Base-by-base conservation (phyloP, 2,797 vertebrate species). In the Channa striata region DNA sequence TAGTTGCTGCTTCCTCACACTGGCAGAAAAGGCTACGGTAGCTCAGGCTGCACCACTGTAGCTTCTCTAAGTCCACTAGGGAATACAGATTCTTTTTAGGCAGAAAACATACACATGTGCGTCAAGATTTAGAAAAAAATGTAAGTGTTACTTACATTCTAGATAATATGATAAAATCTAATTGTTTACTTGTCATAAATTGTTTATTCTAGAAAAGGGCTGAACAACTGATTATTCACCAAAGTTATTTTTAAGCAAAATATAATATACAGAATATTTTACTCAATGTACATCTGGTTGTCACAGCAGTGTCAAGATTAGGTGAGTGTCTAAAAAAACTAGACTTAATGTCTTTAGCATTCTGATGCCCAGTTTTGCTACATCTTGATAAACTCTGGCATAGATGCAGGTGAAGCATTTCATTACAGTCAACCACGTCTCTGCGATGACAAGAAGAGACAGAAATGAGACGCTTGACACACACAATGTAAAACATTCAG, bases 401-500 rank as follows among this genome's bases (percentile, higher is more conserved):
- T 23, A 60, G 60, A 50, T 64, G 52, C 13, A 49, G 39, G 3
- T 58, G 25, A 58, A 64, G 71, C 25, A 64, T 58, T 54, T 37
- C 14, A 69, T 73, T 72, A 52, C 5, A 74, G 20, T 74, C 20
- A 23, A 42, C 50, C 16, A 39, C 48, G 46, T 66, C 13, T 48
- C 56, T 14, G n/a, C 69, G 63, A 72, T 59, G 72, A 68, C 58
- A 57, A 42, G 21, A 56, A 54, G 33, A 69, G 33, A 69, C 19
- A 66, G 68, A 64, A 60, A 50, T 69, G 40, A 74, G 65, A 74
- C 54, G 75, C 60, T 63, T 44, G 80, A 78, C 10, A 56, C 10
- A 66, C 53, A 60, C 25, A 11, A 9, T 60, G 43, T 52, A 46
- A 70, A 78, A 72, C 74, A 85, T 68, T 53, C 64, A 75, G 74